Percentiles rank a stretch among this genome's conserved stretches.
phyloP scores from a whole-genome alignment of 2,888 invertebrate genomes.

The Hylaea fasciaria region DNA sequence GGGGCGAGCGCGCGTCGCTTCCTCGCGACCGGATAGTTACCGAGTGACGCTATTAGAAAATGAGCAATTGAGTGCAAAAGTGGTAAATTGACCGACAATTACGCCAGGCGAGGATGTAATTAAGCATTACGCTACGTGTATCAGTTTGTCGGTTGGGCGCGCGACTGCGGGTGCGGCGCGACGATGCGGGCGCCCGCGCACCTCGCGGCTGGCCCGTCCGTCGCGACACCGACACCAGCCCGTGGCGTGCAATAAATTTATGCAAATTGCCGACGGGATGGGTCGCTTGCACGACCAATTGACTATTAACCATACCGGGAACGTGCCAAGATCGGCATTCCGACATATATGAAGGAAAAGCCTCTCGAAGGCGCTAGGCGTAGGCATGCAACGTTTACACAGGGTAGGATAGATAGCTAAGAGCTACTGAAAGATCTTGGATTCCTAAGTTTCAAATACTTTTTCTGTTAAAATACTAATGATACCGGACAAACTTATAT shows the following conservation, averaged over 20 bases:
- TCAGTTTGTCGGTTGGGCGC: constrained; percentile 79
- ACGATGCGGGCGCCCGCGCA: constrained; percentile 35
- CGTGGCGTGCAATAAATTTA: constrained; percentile 79
- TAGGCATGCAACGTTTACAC: neutral
- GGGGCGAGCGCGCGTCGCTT: constrained; percentile 39
- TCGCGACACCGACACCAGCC: constrained; percentile 65
- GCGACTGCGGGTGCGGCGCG: constrained; percentile 71
- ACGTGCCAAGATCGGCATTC: constrained; percentile 19
- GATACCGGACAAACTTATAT: constrained; percentile 5
- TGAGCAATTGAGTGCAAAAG: constrained; percentile 64
- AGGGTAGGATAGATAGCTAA: neutral
- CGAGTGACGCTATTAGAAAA: constrained; percentile 56
- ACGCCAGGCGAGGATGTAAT: constrained; percentile 75
- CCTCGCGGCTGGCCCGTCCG: constrained; percentile 41
- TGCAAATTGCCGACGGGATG: constrained; percentile 80
- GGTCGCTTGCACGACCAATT: constrained; percentile 62
- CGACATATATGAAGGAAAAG: constrained; percentile 10
- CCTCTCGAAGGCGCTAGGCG: too few relatives aligned
- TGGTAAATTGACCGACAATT: constrained; percentile 71
- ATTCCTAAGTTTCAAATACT: neutral
- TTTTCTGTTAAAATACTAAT: neutral
- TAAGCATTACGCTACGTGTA: constrained; percentile 69
- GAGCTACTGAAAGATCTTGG: neutral
- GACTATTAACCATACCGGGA: constrained; percentile 58
- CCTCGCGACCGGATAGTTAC: constrained; percentile 18